phyloP scores from a whole-genome alignment of 2,888 invertebrate genomes.

The Saturnia pavonia region DNA sequence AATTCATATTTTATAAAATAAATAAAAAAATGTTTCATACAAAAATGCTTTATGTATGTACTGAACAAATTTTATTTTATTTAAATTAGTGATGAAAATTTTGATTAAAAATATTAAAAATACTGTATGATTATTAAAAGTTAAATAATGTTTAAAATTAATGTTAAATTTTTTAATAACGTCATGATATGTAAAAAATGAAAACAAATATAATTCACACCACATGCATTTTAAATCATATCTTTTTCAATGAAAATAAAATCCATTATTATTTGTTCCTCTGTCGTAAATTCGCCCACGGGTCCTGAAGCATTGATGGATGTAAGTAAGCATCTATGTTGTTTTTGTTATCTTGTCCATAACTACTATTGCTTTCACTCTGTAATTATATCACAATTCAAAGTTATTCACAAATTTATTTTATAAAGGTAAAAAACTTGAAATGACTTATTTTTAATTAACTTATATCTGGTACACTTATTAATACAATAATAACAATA shows the following conservation, averaged over 20 bases:
- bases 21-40: no score
- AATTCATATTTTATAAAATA: no score
- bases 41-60: no score
- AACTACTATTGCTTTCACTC: slow-evolving; percentile 66
- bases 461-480: not conserved
- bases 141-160: no score
- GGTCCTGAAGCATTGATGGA: slow-evolving; percentile 72
- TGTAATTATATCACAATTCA: slow-evolving; percentile 42
- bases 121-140: no score
- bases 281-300: slow-evolving; percentile 60
- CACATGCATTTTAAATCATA: not conserved
- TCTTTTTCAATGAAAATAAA: not conserved
- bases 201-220: not conserved
- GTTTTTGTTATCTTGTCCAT: slow-evolving; percentile 45
- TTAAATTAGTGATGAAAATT: no score
- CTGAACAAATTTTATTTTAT: no score
- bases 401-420: not conserved
- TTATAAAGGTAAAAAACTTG: no score
- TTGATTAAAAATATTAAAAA: no score
- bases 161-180: not conserved
- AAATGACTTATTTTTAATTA: not conserved
- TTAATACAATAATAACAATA: not conserved
- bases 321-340: slow-evolving; percentile 70
- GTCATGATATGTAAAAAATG: not conserved
- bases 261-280: slow-evolving; percentile 17